Base-by-base conservation (phyloP, 2,888 invertebrate genomes). In the Bhutanitis thaidina region DNA sequence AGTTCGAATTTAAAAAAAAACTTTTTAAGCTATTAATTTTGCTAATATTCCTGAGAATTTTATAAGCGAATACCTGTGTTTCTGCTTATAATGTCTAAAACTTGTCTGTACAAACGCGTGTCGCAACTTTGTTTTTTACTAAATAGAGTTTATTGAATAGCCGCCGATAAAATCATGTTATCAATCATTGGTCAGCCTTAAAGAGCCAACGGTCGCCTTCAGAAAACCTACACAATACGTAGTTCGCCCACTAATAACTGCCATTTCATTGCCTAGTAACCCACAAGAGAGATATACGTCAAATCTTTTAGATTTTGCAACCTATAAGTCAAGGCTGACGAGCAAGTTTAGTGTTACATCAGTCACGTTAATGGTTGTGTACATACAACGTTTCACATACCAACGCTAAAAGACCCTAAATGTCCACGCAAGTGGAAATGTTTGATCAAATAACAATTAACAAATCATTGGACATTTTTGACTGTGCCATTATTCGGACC, bases 201-300 rank as follows among this genome's bases (percentile, higher is more conserved):
- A 34, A 34, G 12, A 34, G 34, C 7, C 12, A 12, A n/a, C 12
- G 8, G 27, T 44, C 27, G 15, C 45, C 29, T 44, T 35, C 35
- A 36, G 25, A n/a, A 15, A 36, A 27, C 36, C 44, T 35, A 44
- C 44, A 36, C 27, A 13, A 20, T 40, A 20, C 16, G 13, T 14
- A 8, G 12, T 25, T 44, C 36, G 36, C 38, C 37, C 29, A 38
- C 37, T 7, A 4, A 2, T 1, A 15, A 13, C 1, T 16, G 27
- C 7, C 1, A 9, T 46, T 37, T 45, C 30, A 46, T 38, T 36
- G 44, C 30, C 36, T 10, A 36, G 27, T 45, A 45, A 38, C 46
- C 37, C 10, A 37, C 5, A 25, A 8, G 15, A 7, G 12, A 7
- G 12, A 25, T 35, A 32, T 36, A 25, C 25, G 43, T 20, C 20